Evolutionary conservation across 92 coral and sea anemone species (phyloP).

Genomic region (Ricordea florida): DNA sequence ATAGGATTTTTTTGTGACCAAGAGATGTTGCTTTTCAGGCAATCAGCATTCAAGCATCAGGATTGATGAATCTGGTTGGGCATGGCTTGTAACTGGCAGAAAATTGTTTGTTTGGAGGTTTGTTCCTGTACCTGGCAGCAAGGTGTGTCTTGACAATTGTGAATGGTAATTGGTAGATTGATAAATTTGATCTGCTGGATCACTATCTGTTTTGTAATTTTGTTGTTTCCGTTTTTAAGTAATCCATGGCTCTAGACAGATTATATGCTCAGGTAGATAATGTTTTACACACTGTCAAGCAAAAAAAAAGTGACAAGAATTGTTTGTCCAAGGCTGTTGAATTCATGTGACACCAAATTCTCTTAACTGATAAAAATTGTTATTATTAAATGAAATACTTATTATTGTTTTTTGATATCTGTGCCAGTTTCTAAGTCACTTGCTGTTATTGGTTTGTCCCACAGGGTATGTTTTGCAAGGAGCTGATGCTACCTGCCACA

Average conservation of each 20-base stretch:
- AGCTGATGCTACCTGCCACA: conserved; percentile 85
- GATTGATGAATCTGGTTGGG: conserved; percentile 93
- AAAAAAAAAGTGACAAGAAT: too few species aligned
- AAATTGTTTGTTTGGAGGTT: conserved; percentile 86
- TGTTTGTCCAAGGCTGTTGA: too few species aligned
- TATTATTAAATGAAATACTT: too few species aligned
- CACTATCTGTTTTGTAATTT: too few species aligned
- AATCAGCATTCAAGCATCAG: conserved; percentile 75
- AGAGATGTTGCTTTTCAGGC: conserved; percentile 18
- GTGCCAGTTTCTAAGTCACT: neutral
- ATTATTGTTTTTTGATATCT: neutral
- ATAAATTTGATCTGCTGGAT: too few species aligned
- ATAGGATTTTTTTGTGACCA: neutral
- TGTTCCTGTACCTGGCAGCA: conserved; percentile 67
- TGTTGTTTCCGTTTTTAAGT: too few species aligned
- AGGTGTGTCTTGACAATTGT: conserved; percentile 54
- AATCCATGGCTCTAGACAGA: too few species aligned
- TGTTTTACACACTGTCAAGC: too few species aligned
- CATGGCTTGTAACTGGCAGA: conserved; percentile 94
- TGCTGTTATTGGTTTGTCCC: neutral
- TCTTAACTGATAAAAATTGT: too few species aligned
- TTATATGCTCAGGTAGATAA: too few species aligned
- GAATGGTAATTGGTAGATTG: too few species aligned
- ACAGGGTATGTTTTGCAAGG: conserved; percentile 87
- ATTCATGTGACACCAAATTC: too few species aligned